Evolutionary conservation across 2,888 invertebrate genomes (phyloP).

Genomic region (Alloplasta piceator): DNA sequence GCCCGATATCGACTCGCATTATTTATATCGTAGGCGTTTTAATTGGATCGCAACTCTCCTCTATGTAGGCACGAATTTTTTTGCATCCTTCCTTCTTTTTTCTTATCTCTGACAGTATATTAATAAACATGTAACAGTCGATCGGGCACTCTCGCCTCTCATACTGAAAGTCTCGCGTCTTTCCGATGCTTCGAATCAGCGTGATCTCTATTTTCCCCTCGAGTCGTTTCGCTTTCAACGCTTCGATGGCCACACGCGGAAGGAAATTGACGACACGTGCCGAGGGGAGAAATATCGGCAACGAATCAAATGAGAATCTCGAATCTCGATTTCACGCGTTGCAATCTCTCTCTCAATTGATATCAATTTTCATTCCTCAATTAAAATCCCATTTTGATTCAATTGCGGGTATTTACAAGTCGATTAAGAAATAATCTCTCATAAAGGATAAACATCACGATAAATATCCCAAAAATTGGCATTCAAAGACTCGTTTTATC

Average conservation of each 20-base stretch:
- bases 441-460: no score
- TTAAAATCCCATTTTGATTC: no score
- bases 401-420: no score
- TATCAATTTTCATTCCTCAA: neutral
- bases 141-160: slow-evolving; percentile 51
- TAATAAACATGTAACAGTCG: slow-evolving; percentile 54
- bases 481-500: no score
- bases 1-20: slow-evolving; percentile 48
- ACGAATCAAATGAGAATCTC: slow-evolving; percentile 34
- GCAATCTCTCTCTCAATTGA: slow-evolving; percentile 15
- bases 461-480: no score
- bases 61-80: slow-evolving; percentile 40
- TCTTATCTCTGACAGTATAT: slow-evolving; percentile 47
- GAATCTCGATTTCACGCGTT: slow-evolving; percentile 30
- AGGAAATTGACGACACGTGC: slow-evolving; percentile 53
- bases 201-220: slow-evolving; percentile 42
- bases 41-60: slow-evolving; percentile 62
- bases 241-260: slow-evolving; percentile 31
- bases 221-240: slow-evolving; percentile 47
- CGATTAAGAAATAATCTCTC: no score
- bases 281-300: slow-evolving; percentile 7
- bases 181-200: slow-evolving; percentile 48
- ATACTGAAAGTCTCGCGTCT: slow-evolving; percentile 50
- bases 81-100: slow-evolving; percentile 37
- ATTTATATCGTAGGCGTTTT: slow-evolving; percentile 64